These are phyloP conservation scores for Microtus ochrogaster DNA, from an alignment of 2,113 vertebrate genomes.

Conservation along the genomic window DNA sequence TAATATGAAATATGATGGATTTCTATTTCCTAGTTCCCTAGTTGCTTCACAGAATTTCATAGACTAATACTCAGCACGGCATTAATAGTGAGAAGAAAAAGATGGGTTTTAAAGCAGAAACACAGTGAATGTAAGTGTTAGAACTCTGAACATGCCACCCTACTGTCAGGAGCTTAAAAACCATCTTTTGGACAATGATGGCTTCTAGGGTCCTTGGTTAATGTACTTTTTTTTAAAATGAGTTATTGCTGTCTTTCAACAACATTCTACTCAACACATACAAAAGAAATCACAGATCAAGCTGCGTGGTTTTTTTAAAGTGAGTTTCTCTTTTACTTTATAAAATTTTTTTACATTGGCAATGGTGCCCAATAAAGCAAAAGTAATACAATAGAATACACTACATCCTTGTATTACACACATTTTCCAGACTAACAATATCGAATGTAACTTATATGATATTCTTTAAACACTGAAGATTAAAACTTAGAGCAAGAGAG, in stretches of 20 bases:
- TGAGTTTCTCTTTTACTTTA: not conserved
- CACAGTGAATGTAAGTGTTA: not conserved
- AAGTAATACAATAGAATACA: not conserved
- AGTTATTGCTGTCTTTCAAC: not conserved
- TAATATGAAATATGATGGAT: slow-evolving; percentile 23
- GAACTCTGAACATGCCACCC: not conserved
- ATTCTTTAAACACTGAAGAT: not conserved
- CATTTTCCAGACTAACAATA: not conserved
- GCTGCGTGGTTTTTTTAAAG: not conserved
- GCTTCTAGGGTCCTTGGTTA: not conserved
- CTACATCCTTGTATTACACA: not conserved
- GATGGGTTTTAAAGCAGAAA: not conserved
- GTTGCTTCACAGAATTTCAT: not conserved
- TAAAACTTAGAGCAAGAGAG: not conserved
- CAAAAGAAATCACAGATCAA: not conserved
- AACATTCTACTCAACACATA: not conserved
- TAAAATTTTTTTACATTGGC: not conserved
- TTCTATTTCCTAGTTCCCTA: not conserved
- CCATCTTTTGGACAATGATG: not conserved
- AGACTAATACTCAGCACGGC: not conserved
- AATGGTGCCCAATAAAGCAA: not conserved
- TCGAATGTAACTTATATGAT: not conserved
- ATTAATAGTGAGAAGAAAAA: not conserved
- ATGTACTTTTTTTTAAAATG: not conserved
- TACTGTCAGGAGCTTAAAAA: not conserved